phyloP scores from a whole-genome alignment of 1,140 invertebrate species.

The Macrosteles quadrilineatus region DNA sequence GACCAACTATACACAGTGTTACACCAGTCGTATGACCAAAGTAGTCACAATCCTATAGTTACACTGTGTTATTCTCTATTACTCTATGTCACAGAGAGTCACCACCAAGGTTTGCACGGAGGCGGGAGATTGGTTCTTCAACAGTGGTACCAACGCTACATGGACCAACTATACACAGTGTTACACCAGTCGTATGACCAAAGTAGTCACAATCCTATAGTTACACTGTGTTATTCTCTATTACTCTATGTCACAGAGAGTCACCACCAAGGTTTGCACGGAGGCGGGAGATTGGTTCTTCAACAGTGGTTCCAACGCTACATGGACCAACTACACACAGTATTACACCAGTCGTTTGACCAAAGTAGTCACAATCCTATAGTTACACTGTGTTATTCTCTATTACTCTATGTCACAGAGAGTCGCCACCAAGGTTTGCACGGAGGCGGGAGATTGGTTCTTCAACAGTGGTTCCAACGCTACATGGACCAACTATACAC shows the following conservation, averaged over 20 bases:
- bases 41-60: not conserved
- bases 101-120: slow-evolving; percentile 58
- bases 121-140: slow-evolving; percentile 60
- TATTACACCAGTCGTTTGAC: slow-evolving; percentile 48
- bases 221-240: no score
- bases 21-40: slow-evolving; percentile 31
- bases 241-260: slow-evolving; percentile 30
- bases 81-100: slow-evolving; percentile 50
- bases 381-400: not conserved
- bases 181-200: no score
- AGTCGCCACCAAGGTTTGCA: slow-evolving; percentile 58
- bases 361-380: not conserved
- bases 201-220: no score
- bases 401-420: slow-evolving; percentile 49
- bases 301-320: slow-evolving; percentile 48
- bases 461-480: slow-evolving; percentile 48
- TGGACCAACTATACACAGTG: slow-evolving; percentile 65
- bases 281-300: slow-evolving; percentile 53
- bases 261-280: not conserved
- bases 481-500: slow-evolving; percentile 52
- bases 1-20: slow-evolving; percentile 62
- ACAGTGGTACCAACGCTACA: slow-evolving; percentile 48
- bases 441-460: slow-evolving; percentile 59
- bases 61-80: no score
- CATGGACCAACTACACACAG: slow-evolving; percentile 61